A percentile compares a stretch with the other conserved stretches of the same genome.
These are phyloP conservation scores for Drosophila subquinaria DNA, from an alignment of 2,888 invertebrate species.

Conservation along the genomic window DNA sequence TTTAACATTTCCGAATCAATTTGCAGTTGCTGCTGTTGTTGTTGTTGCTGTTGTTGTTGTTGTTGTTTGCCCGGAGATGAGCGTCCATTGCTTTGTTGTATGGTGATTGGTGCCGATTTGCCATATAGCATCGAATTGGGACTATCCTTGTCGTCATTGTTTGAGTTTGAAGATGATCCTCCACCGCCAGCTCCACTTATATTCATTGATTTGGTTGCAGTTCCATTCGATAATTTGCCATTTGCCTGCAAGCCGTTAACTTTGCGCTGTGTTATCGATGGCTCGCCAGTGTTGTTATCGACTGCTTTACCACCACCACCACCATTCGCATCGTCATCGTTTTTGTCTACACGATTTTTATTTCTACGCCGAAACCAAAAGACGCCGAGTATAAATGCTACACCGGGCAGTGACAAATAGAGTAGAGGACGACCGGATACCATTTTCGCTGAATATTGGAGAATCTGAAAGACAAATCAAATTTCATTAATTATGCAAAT, in stretches of 20 bases:
- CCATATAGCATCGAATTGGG: constrained; percentile 84
- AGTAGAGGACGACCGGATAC: constrained; percentile 91
- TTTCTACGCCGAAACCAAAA: constrained; percentile 93
- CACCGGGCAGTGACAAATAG: constrained; percentile 92
- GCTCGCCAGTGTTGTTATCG: constrained; percentile 32
- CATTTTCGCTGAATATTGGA: constrained; percentile 87
- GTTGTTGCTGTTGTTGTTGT: constrained; percentile 52
- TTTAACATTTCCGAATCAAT: constrained; percentile 88
- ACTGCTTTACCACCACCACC: constrained; percentile 27
- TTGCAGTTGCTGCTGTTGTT: constrained; percentile 86
- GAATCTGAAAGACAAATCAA: constrained; percentile 59
- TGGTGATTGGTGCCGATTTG: constrained; percentile 90
- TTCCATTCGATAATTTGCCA: constrained; percentile 48
- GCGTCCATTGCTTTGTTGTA: constrained; percentile 87
- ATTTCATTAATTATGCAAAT: background rate
- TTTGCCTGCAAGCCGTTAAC: constrained; percentile 53
- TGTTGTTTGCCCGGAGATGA: constrained; percentile 79
- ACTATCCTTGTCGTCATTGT: constrained; percentile 68
- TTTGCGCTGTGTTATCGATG: constrained; percentile 38
- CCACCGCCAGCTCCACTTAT: constrained; percentile 64
- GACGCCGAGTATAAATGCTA: constrained; percentile 92
- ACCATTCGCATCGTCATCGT: constrained; percentile 69
- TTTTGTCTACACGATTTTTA: constrained; percentile 85
- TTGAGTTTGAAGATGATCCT: background rate
- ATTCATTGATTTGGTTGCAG: constrained; percentile 70